These are phyloP conservation scores for Choristoneura rosaceana DNA, from an alignment of 2,888 invertebrate species.

Conservation along the genomic window DNA sequence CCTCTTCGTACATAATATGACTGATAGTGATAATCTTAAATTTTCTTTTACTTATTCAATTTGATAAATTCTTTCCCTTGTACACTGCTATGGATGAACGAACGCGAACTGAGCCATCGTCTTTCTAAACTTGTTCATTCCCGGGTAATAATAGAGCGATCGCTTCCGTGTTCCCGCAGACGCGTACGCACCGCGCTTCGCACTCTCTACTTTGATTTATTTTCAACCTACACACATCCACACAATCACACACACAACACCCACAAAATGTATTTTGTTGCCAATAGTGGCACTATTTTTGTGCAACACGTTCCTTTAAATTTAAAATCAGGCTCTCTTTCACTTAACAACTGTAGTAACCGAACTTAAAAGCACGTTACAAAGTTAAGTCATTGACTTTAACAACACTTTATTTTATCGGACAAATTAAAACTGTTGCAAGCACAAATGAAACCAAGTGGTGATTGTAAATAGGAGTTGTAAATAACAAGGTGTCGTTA, in stretches of 20 bases:
- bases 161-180: conserved; percentile 44
- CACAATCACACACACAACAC: conserved; percentile 15
- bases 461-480: conserved; percentile 3
- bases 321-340: background rate
- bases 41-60: background rate
- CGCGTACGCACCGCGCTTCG: conserved; percentile 35
- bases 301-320: background rate
- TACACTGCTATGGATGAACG: background rate
- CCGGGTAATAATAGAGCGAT: conserved; percentile 47
- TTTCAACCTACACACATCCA: conserved; percentile 30
- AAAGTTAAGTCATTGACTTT: background rate
- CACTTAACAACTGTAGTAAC: background rate
- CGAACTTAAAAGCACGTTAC: background rate
- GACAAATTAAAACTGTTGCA: background rate
- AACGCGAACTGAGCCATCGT: conserved; percentile 5
- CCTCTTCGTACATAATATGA: too few relatives aligned
- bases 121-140: conserved; percentile 44
- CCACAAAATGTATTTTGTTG: conserved; percentile 2
- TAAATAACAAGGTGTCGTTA: conserved; percentile 13
- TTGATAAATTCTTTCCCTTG: background rate
- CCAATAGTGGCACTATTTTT: conserved; percentile 1
- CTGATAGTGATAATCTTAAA: background rate
- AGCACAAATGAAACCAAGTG: background rate
- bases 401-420: background rate
- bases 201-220: conserved; percentile 41